These are phyloP conservation scores for Hybos culiciformis DNA, from an alignment of 2,888 invertebrate genomes.

Conservation along the genomic window DNA sequence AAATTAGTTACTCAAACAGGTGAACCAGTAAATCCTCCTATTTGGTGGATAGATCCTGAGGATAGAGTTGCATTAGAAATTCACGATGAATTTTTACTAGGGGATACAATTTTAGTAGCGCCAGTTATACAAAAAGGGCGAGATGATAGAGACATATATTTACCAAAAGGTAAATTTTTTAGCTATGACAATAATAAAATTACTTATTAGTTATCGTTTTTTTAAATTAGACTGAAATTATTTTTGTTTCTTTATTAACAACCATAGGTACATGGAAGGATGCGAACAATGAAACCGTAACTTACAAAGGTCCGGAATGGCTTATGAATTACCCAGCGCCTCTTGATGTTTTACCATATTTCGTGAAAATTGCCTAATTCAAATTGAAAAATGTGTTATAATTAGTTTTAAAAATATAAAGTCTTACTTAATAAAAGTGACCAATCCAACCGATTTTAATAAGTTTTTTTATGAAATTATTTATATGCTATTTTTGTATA, in stretches of 20 bases:
- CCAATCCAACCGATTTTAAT: too few species aligned
- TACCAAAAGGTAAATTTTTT: conserved; percentile 59
- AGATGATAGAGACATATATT: conserved; percentile 51
- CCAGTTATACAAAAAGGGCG: conserved; percentile 55
- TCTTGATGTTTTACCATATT: conserved; percentile 54
- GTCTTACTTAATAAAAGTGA: too few species aligned
- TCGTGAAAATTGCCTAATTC: conserved; percentile 40
- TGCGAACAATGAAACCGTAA: conserved; percentile 37
- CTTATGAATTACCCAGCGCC: conserved; percentile 51
- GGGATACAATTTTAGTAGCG: conserved; percentile 62
- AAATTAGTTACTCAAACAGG: conserved; percentile 44
- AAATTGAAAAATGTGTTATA: conserved; percentile 7
- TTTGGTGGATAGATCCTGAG: conserved; percentile 71
- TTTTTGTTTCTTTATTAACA: too few species aligned
- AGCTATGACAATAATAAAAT: too few species aligned
- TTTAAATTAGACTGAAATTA: too few species aligned
- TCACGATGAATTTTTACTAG: conserved; percentile 61
- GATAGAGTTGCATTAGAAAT: conserved; percentile 46
- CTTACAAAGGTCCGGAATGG: conserved; percentile 46
- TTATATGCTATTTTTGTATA: too few species aligned
- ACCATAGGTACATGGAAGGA: too few species aligned
- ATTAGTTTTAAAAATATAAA: neutral
- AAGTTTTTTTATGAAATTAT: too few species aligned
- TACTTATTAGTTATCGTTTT: too few species aligned
- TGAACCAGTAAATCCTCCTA: conserved; percentile 61